These are phyloP conservation scores for Cyclopterus lumpus DNA, from an alignment of 2,797 vertebrate genomes.

Conservation along the genomic window DNA sequence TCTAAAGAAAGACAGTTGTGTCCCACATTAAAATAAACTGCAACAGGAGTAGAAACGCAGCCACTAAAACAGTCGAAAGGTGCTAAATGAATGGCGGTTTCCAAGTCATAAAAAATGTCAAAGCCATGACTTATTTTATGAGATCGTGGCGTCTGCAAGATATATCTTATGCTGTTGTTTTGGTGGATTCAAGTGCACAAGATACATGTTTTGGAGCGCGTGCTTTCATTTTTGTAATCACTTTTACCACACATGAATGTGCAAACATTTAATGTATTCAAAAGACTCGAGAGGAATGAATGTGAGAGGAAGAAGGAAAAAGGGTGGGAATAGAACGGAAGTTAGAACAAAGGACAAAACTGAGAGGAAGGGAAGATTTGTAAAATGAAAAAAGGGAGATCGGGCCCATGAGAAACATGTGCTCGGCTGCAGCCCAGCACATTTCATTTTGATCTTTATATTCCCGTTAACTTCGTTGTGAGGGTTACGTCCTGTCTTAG, in stretches of 20 bases:
- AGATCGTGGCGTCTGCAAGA: neutral
- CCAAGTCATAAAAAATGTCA: constrained; percentile 18
- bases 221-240: neutral
- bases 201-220: neutral
- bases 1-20: neutral
- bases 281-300: neutral
- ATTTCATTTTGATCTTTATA: constrained; percentile 26
- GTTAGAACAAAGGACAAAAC: neutral
- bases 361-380: constrained; percentile 5
- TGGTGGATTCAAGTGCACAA: neutral
- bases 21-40: neutral
- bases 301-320: neutral
- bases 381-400: neutral
- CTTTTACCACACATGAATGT: neutral
- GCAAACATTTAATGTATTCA: neutral
- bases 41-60: neutral
- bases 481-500: constrained; percentile 23
- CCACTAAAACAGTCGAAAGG: constrained; percentile 1
- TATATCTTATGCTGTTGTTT: neutral
- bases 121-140: constrained; percentile 1
- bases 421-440: constrained; percentile 8
- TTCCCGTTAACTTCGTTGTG: constrained; percentile 12
- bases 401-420: constrained; percentile 7
- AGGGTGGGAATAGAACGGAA: neutral
- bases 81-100: constrained; percentile 4